These are phyloP conservation scores for Colaptes auratus DNA, from an alignment of 2,113 vertebrate species.

Conservation along the genomic window DNA sequence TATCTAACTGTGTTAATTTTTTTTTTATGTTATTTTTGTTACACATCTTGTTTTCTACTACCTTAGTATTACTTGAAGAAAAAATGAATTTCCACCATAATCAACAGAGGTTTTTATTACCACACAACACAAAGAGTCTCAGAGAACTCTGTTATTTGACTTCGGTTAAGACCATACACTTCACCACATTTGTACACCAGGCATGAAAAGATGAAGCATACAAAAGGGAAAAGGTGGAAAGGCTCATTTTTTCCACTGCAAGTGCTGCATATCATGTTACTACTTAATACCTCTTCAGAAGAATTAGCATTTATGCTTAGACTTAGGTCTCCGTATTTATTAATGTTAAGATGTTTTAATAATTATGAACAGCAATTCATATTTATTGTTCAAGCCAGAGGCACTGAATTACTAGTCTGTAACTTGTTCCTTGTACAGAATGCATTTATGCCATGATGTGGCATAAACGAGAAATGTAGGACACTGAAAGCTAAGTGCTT, in stretches of 20 bases:
- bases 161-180: background rate
- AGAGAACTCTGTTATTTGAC: background rate
- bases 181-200: background rate
- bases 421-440: conserved; percentile 19
- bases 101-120: conserved; percentile 48
- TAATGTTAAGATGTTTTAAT: background rate
- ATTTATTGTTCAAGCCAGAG: background rate
- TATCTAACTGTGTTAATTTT: background rate
- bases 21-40: background rate
- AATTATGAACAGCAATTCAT: background rate
- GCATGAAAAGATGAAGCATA: conserved; percentile 24
- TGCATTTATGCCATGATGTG: background rate
- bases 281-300: background rate
- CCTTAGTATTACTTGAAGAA: conserved; percentile 29
- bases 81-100: conserved; percentile 66
- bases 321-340: conserved; percentile 3
- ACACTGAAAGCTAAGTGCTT: background rate
- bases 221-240: conserved; percentile 45
- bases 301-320: background rate
- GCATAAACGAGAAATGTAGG: conserved; percentile 9
- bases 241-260: conserved; percentile 15
- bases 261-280: background rate
- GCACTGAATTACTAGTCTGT: background rate
- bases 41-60: background rate
- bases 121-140: background rate